Evolutionary conservation across 1,140 invertebrate genomes (phyloP).

Genomic region (Anthonomus grandis): DNA sequence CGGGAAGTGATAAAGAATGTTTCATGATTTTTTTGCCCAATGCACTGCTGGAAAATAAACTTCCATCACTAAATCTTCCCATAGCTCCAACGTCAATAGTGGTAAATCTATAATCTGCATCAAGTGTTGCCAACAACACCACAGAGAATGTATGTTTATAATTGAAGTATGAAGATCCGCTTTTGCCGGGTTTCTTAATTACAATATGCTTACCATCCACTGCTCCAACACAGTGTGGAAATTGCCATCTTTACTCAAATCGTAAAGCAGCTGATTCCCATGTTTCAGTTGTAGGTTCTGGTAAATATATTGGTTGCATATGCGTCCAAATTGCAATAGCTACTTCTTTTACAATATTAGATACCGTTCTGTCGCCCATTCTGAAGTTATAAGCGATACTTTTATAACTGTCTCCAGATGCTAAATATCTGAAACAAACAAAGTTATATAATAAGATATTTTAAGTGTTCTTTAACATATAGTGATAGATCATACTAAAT

Average conservation of each 20-base stretch:
- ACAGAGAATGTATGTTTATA: slow-evolving; percentile 49
- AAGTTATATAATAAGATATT: too few species aligned
- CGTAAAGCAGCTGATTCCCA: slow-evolving; percentile 35
- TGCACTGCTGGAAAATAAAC: slow-evolving; percentile 6
- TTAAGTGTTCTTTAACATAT: too few species aligned
- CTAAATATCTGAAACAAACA: too few species aligned
- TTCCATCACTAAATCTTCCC: slow-evolving; percentile 47
- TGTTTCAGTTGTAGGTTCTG: slow-evolving; percentile 26
- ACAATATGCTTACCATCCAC: slow-evolving; percentile 51
- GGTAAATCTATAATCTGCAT: slow-evolving; percentile 47
- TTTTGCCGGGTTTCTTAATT: slow-evolving; percentile 41
- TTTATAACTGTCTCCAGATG: too few species aligned
- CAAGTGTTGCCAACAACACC: slow-evolving; percentile 51
- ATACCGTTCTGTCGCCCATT: too few species aligned
- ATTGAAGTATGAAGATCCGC: slow-evolving; percentile 47
- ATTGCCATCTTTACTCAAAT: slow-evolving; percentile 43
- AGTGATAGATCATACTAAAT: too few species aligned
- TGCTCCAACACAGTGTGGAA: slow-evolving; percentile 50
- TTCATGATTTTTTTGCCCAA: slow-evolving; percentile 21
- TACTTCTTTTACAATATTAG: too few species aligned
- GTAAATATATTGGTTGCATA: too few species aligned
- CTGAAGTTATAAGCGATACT: too few species aligned
- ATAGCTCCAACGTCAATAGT: slow-evolving; percentile 48
- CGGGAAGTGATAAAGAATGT: slow-evolving; percentile 12
- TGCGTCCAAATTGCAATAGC: too few species aligned